Evolutionary conservation across 2,797 vertebrate genomes (phyloP).

Genomic region (Cetoscarus ocellatus): DNA sequence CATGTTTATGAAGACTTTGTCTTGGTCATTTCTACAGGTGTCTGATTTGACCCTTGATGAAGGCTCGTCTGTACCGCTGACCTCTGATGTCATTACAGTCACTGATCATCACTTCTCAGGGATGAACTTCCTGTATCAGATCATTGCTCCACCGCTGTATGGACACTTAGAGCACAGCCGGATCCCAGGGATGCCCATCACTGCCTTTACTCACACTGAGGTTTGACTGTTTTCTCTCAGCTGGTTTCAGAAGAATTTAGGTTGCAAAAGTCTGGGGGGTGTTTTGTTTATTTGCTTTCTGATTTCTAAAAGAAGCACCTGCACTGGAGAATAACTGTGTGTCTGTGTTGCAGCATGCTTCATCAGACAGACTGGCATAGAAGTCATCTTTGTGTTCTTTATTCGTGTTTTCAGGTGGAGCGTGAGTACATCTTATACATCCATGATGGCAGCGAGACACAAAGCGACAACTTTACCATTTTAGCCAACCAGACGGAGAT

Average conservation of each 20-base stretch:
- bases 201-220: constrained; percentile 90
- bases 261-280: no score
- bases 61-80: constrained; percentile 85
- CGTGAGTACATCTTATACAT: constrained; percentile 89
- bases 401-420: constrained; percentile 83
- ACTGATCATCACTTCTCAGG: constrained; percentile 85
- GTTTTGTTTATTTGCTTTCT: no score
- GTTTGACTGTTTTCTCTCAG: constrained; percentile 62
- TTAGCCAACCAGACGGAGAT: constrained; percentile 87
- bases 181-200: constrained; percentile 86
- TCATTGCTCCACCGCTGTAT: constrained; percentile 84
- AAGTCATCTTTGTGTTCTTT: neutral
- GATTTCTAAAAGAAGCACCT: no score
- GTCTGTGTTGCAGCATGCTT: neutral
- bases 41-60: constrained; percentile 89
- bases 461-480: constrained; percentile 89
- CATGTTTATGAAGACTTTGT: neutral
- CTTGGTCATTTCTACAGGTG: constrained; percentile 63
- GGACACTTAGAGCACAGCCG: constrained; percentile 88
- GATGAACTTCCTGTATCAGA: constrained; percentile 88
- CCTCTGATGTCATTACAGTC: constrained; percentile 85
- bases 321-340: no score
- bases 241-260: no score
- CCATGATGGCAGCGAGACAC: constrained; percentile 89
- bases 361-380: neutral